Conservation (phyloP, 1,140 invertebrate species). For the Ephestia elutella region DNA sequence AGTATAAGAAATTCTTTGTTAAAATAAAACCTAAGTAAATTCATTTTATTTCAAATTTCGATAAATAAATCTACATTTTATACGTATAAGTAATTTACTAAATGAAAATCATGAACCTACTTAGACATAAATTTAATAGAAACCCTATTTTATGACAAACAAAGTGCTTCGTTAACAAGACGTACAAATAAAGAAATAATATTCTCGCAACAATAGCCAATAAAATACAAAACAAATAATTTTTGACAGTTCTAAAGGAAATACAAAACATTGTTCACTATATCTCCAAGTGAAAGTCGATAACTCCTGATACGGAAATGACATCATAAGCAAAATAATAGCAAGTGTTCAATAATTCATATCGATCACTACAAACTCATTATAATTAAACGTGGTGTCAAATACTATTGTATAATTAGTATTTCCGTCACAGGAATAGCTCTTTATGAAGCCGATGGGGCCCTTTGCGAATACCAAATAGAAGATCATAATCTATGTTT, state of each 20-base stretch:
- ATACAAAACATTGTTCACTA: not conserved
- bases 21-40: too few relatives aligned
- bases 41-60: too few relatives aligned
- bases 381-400: slow-evolving; percentile 38
- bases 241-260: not conserved
- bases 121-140: too few relatives aligned
- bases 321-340: not conserved
- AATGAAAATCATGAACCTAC: too few relatives aligned
- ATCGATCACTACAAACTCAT: slow-evolving; percentile 23
- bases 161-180: too few relatives aligned
- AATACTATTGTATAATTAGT: slow-evolving; percentile 40
- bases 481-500: slow-evolving; percentile 40
- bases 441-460: slow-evolving; percentile 53
- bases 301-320: not conserved
- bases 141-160: too few relatives aligned
- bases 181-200: too few relatives aligned
- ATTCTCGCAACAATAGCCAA: too few relatives aligned
- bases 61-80: too few relatives aligned
- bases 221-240: not conserved
- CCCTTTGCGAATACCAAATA: slow-evolving; percentile 43
- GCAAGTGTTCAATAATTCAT: slow-evolving; percentile 12
- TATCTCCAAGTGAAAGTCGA: not conserved
- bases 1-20: too few relatives aligned
- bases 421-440: slow-evolving; percentile 53
- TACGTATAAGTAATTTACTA: too few relatives aligned